A percentile compares a stretch with the other conserved stretches of the same genome.
Evolutionary conservation across 2,113 vertebrate species (phyloP).

Genomic region (Petromus typicus): DNA sequence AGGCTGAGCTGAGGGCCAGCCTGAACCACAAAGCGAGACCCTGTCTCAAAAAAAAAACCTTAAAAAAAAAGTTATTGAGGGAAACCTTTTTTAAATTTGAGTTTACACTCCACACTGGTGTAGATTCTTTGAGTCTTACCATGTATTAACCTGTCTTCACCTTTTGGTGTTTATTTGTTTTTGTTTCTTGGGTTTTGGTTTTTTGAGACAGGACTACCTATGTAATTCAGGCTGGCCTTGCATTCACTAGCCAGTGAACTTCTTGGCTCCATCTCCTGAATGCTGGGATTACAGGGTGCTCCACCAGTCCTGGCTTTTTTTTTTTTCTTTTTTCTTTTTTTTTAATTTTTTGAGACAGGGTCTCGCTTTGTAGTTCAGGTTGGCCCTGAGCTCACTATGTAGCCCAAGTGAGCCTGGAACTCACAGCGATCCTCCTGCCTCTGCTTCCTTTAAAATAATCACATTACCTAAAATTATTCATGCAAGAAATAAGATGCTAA

Average conservation of each 20-base stretch:
- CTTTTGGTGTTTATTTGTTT: too few species aligned
- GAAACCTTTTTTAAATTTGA: neutral
- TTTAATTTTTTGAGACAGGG: too few species aligned
- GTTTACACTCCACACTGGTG: neutral
- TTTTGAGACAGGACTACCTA: neutral
- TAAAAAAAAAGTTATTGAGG: neutral
- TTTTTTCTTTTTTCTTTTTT: neutral
- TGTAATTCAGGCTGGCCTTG: neutral
- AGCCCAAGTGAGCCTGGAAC: too few species aligned
- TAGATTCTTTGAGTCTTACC: neutral
- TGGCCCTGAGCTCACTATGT: too few species aligned
- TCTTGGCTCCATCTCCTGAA: neutral
- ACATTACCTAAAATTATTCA: neutral
- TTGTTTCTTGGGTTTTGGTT: too few species aligned
- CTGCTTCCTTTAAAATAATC: neutral
- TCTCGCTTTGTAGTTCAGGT: too few species aligned
- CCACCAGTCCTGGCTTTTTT: neutral
- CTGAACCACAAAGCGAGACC: too few species aligned
- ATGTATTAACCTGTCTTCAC: neutral
- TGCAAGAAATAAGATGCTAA: neutral
- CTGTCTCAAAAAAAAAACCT: too few species aligned
- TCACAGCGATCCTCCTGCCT: too few species aligned
- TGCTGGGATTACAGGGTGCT: neutral
- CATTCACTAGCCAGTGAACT: neutral
- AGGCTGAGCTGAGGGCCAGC: too few species aligned